phyloP scores from a whole-genome alignment of 2,888 invertebrate genomes.

The Spisula solida region DNA sequence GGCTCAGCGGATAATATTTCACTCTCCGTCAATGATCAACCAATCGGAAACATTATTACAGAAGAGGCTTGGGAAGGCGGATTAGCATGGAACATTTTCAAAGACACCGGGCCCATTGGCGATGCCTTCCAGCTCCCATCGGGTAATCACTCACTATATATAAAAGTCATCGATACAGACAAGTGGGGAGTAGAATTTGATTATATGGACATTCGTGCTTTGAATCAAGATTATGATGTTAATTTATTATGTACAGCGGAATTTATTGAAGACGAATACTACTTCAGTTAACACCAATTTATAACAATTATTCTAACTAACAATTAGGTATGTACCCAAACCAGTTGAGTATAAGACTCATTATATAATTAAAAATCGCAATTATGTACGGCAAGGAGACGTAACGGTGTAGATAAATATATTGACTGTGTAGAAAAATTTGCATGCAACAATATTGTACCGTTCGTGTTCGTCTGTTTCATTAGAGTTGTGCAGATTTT shows the following conservation, averaged over 20 bases:
- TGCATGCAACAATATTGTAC: too few relatives aligned
- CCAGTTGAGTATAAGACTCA: too few relatives aligned
- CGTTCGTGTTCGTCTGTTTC: too few relatives aligned
- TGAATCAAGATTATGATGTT: not conserved
- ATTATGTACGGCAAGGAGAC: too few relatives aligned
- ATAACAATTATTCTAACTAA: too few relatives aligned
- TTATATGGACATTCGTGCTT: not conserved
- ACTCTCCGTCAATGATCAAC: not conserved
- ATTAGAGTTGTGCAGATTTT: too few relatives aligned
- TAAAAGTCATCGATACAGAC: not conserved
- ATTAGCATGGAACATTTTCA: not conserved
- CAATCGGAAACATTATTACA: not conserved
- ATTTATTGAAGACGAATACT: not conserved
- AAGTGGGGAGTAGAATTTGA: not conserved
- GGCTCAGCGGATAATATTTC: not conserved
- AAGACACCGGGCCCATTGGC: not conserved
- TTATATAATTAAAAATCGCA: not conserved
- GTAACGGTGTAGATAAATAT: too few relatives aligned
- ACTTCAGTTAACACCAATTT: not conserved
- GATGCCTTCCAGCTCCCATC: not conserved
- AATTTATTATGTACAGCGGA: not conserved
- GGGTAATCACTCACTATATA: not conserved
- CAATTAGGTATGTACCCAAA: too few relatives aligned
- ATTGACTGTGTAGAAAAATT: too few relatives aligned
- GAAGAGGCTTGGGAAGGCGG: not conserved